Base-by-base conservation (phyloP, 2,888 invertebrate species). In the Dexiosoma caninum region DNA sequence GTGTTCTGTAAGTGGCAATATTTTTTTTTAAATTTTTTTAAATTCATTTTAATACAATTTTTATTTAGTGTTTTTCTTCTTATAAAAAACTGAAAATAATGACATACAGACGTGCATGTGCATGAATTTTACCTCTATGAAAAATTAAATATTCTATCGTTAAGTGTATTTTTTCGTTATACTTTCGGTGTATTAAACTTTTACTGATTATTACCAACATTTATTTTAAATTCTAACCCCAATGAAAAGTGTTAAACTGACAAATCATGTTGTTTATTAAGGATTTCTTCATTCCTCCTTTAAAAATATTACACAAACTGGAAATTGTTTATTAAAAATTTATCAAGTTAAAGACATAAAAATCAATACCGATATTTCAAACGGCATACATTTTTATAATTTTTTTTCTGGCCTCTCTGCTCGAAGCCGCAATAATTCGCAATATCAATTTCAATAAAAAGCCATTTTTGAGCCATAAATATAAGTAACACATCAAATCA, bases 391-490 rank as follows among this genome's bases (percentile, higher is more conserved):
- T 30, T 21, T 27, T 27, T 27, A 27, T 27, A n/a, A 19, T 23
- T 40, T 21, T n/a, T 27, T 6, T 44, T 60, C 5, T 8, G 32
- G 10, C 6, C 16, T 8, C 10, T 7, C 21, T 46, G n/a, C n/a
- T 40, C 46, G 32, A 32, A 40, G 12, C 51, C n/a, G 62, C 19
- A 40, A 42, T 67, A 75, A 55, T 19, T 49, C 49, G 40, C 40
- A 86, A 88, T 88, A 89, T 88, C 89, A 87, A 88, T 89, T 88
- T 88, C 88, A 88, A 88, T 88, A 87, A 88, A 87, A 87, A 88
- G 83, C 87, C 87, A 88, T 87, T 89, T 87, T 87, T 85, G 83
- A 44, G 86, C 85, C 60, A 64, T 70, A 70, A 76, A 60, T 71
- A 66, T 44, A 59, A 55, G 23, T 46, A 86, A 87, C 86, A 87